These are phyloP conservation scores for Calosoma granatense DNA, from an alignment of 1,140 invertebrate species.

Conservation along the genomic window DNA sequence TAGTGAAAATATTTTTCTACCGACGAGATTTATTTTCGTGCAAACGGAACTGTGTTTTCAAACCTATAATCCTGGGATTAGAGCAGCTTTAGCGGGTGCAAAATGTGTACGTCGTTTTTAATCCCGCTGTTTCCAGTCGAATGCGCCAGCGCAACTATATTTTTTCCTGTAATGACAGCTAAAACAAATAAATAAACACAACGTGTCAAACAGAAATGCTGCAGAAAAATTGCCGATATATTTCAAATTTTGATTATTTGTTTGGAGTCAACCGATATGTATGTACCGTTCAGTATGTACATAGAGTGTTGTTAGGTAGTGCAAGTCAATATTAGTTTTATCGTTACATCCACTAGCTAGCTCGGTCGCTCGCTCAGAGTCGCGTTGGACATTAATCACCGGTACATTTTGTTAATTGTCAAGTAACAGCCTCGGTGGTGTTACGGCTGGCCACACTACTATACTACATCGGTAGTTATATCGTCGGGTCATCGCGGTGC, in stretches of 20 bases:
- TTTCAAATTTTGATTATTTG: slow-evolving; percentile 9
- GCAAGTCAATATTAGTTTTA: no score
- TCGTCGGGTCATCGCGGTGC: no score
- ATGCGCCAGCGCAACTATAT: slow-evolving; percentile 3
- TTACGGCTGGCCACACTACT: no score
- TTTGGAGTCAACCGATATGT: no score
- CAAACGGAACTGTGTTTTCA: slow-evolving; percentile 8
- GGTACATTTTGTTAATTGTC: no score
- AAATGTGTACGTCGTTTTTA: slow-evolving; percentile 9
- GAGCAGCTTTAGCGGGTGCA: slow-evolving; percentile 4
- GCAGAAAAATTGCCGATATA: slow-evolving; percentile 7
- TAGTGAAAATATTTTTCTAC: slow-evolving; percentile 1
- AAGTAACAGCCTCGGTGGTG: no score
- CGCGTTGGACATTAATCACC: no score
- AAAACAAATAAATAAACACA: slow-evolving; percentile 8
- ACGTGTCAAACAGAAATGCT: slow-evolving; percentile 5
- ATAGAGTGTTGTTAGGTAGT: no score
- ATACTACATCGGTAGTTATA: no score
- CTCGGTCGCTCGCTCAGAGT: no score
- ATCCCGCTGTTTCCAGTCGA: slow-evolving; percentile 2
- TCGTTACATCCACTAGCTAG: no score
- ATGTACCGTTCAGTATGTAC: no score
- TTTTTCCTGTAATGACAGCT: slow-evolving; percentile 5
- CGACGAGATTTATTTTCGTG: slow-evolving; percentile 3
- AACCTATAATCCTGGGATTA: slow-evolving; percentile 6